Conservation (phyloP, 2,888 invertebrate genomes). For the Drosophila rellima region DNA sequence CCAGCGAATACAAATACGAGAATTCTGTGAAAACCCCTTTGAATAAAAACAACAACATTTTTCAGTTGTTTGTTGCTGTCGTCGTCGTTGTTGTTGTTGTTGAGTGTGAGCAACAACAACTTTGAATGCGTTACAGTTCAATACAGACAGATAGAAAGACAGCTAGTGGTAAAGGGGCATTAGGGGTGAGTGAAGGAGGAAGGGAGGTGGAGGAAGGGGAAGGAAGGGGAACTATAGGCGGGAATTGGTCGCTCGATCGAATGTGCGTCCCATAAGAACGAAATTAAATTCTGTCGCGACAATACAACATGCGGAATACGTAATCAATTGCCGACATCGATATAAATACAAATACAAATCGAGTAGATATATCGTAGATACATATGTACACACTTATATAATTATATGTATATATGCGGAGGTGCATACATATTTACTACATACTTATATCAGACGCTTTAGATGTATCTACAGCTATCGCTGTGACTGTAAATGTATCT, state of each 20-base stretch:
- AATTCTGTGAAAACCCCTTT: conserved; percentile 38
- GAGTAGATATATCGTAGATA: conserved; percentile 16
- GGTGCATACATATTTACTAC: conserved; percentile 4
- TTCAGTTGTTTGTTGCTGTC: conserved; percentile 41
- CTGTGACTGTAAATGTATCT: conserved; percentile 12
- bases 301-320: conserved; percentile 79
- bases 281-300: conserved; percentile 84
- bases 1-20: conserved; percentile 52
- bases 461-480: conserved; percentile 12
- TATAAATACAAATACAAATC: conserved; percentile 52
- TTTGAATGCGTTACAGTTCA: conserved; percentile 75
- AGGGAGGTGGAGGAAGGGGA: background rate
- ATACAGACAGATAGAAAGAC: conserved; percentile 39
- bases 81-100: conserved; percentile 11
- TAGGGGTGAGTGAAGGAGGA: background rate
- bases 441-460: conserved; percentile 12
- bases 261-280: conserved; percentile 74
- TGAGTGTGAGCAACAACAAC: conserved; percentile 36
- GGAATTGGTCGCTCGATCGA: conserved; percentile 55
- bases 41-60: conserved; percentile 41
- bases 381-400: background rate
- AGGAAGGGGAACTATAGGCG: conserved; percentile 24
- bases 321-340: conserved; percentile 78
- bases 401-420: background rate
- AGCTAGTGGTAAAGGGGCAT: background rate